Base-by-base conservation (phyloP, 2,797 vertebrate genomes). In the Pagetopsis macropterus region DNA sequence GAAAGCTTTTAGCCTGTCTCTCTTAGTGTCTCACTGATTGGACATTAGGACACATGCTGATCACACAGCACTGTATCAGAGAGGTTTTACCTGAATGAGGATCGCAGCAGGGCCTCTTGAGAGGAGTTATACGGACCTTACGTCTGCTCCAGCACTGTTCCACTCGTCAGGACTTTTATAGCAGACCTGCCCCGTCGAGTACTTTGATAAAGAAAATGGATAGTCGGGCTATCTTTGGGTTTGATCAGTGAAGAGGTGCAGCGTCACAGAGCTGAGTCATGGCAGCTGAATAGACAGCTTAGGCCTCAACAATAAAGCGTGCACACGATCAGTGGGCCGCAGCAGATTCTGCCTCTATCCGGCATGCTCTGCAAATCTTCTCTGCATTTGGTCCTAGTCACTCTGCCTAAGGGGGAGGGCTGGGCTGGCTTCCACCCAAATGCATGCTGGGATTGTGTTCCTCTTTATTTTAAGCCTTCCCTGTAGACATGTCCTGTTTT, bases 381-480 rank as follows among this genome's bases (percentile, higher is more conserved):
- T 72, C 89, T 78, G 81, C 79, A 70, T 90, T 89, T 68, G 81
- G 88, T 90, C 74, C 84, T 72, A 89, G 91, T 88, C 87, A 86
- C 75, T 89, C 79, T 74, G 86, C 85, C 82, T 75, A 16, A 21
- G 59, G 76, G 75, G 79, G 79, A 66, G 88, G 57, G 68, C 74
- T 57, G 57, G 87, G 79, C 86, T 91, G 90, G 89, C 89, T 89
- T 84, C 82, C 56, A 87, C 90, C 90, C 93, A 93, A 92, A 88
- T 93, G 92, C 93, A 93, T 93, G 90, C 93, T 94, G 94, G 94
- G 94, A 94, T 93, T 90, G 91, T 92, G 92, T 92, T 92, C 81
- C 87, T 93, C 92, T 93, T 95, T 95, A 95, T 95, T 95, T 95
- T 95, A 93, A 94, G 93, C 90, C 91, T 89, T 95, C 95, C 94